A percentile compares a stretch with the other conserved stretches of the same genome.
These are phyloP conservation scores for Temnothorax unifasciatus DNA, from an alignment of 2,888 invertebrate species.

Conservation along the genomic window DNA sequence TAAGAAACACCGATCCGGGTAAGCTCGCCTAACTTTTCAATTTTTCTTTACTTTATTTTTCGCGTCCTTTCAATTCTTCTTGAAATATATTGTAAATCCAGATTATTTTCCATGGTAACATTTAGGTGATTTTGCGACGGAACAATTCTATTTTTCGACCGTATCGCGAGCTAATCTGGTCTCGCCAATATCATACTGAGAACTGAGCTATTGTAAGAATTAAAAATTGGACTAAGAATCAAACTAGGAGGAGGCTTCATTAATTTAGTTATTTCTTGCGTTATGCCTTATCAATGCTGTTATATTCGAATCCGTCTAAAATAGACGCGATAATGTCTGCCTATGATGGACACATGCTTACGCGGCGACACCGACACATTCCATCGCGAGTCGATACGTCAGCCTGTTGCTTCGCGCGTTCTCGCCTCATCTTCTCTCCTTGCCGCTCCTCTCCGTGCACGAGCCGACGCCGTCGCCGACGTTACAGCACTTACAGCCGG, in stretches of 20 bases:
- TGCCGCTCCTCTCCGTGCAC: constrained; percentile 53
- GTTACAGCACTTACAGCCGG: constrained; percentile 44
- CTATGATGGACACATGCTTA: constrained; percentile 14
- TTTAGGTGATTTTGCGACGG: not conserved
- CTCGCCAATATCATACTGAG: not conserved
- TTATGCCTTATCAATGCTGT: not conserved
- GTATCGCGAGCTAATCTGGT: not conserved
- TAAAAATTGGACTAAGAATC: not conserved
- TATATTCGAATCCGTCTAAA: constrained; percentile 1
- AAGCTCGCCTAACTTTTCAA: constrained; percentile 54
- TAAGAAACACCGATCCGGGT: constrained; percentile 85
- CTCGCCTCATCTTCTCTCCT: constrained; percentile 60
- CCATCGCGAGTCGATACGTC: constrained; percentile 62
- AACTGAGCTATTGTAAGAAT: not conserved
- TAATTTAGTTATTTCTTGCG: not conserved
- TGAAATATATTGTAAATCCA: not conserved
- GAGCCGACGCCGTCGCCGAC: constrained; percentile 51
- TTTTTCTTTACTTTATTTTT: not conserved
- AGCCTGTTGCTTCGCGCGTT: constrained; percentile 72
- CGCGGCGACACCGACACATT: constrained; percentile 21
- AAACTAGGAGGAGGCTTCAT: not conserved
- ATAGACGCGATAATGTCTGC: constrained; percentile 18
- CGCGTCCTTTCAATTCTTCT: not conserved
- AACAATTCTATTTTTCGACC: not conserved
- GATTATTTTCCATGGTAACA: not conserved